Conservation (phyloP, 2,888 invertebrate species). For the Dicycla oo region DNA sequence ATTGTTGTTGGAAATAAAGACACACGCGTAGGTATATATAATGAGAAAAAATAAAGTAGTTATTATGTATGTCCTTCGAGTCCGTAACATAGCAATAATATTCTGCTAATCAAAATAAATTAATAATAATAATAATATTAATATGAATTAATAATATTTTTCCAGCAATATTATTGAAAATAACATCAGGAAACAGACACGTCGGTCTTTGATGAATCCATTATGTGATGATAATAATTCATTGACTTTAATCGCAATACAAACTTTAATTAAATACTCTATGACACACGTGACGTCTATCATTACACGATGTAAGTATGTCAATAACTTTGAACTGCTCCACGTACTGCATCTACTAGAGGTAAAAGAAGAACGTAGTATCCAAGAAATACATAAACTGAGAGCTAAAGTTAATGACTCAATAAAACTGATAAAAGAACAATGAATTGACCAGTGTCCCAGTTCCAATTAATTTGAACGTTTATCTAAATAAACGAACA, state of each 20-base stretch:
- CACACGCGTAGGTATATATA: slow-evolving; percentile 16
- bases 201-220: slow-evolving; percentile 27
- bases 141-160: no score
- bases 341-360: slow-evolving; percentile 4
- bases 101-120: slow-evolving; percentile 44
- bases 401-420: slow-evolving; percentile 39
- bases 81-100: slow-evolving; percentile 33
- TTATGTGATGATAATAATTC: slow-evolving; percentile 53
- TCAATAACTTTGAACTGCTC: slow-evolving; percentile 29
- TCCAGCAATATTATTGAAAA: slow-evolving; percentile 34
- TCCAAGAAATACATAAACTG: slow-evolving; percentile 34
- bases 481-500: slow-evolving; percentile 46
- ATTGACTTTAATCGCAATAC: slow-evolving; percentile 54
- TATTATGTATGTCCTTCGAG: slow-evolving; percentile 43
- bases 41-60: slow-evolving; percentile 30
- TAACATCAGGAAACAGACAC: slow-evolving; percentile 36
- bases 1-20: slow-evolving; percentile 36
- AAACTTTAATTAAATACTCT: slow-evolving; percentile 50
- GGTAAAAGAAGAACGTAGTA: slow-evolving; percentile 18
- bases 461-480: slow-evolving; percentile 50
- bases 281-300: slow-evolving; percentile 24
- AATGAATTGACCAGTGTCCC: slow-evolving; percentile 45
- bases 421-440: slow-evolving; percentile 55
- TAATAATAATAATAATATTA: no score
- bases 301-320: slow-evolving; percentile 17